phyloP scores from a whole-genome alignment of 2,888 invertebrate genomes.

The Ligdia adustata region DNA sequence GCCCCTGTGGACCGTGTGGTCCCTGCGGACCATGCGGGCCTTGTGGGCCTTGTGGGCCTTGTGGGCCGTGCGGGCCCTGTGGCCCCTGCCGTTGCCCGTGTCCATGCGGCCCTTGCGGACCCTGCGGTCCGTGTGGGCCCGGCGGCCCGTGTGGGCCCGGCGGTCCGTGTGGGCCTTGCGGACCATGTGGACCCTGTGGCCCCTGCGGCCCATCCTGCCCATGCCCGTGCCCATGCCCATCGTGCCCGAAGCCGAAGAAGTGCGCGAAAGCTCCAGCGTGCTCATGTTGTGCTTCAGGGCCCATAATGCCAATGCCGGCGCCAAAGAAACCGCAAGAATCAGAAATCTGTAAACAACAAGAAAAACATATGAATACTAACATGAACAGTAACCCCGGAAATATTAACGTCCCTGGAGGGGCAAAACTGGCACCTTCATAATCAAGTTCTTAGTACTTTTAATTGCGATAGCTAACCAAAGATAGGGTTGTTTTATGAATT shows the following conservation, averaged over 20 bases:
- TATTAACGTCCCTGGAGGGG: no score
- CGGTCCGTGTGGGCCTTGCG: constrained; percentile 17
- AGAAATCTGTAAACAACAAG: no score
- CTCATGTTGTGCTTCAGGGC: constrained; percentile 35
- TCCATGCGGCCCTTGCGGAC: constrained; percentile 39
- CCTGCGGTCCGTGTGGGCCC: constrained; percentile 28
- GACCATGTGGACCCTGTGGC: constrained; percentile 8
- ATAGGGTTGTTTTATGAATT: no score
- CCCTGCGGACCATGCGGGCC: constrained; percentile 50
- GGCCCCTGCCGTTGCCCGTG: constrained; percentile 42
- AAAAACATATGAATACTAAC: no score
- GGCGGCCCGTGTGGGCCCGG: constrained; percentile 42
- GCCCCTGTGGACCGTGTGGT: constrained; percentile 49
- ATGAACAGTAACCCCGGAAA: no score
- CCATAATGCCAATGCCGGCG: constrained; percentile 21
- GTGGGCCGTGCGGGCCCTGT: constrained; percentile 48
- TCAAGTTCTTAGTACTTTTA: no score
- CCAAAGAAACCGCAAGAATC: no score
- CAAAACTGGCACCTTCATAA: no score
- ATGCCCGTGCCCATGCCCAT: constrained; percentile 23
- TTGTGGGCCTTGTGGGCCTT: constrained; percentile 58
- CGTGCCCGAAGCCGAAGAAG: constrained; percentile 37
- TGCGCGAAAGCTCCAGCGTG: constrained; percentile 33
- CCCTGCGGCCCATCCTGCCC: constrained; percentile 1
- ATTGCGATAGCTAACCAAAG: no score